Evolutionary conservation across 2,113 vertebrate genomes (phyloP), one percentile per base, ranked within the genome.

Genomic region (Aix galericulata): DNA sequence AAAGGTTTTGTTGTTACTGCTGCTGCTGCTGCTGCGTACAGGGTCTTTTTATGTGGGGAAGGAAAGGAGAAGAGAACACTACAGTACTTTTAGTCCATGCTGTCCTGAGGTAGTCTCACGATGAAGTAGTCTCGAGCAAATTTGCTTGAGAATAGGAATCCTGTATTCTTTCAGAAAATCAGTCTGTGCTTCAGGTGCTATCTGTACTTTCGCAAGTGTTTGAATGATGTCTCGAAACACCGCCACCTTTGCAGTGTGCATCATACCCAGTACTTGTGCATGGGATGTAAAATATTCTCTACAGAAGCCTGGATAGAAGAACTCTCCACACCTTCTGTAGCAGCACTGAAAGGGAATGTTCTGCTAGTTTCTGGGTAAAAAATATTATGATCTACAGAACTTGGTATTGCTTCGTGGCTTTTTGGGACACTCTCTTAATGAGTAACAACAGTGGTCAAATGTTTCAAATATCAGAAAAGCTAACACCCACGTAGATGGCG

Each of bases 401-500:
- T 78, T 11, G 50, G 8, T 11, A 8, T 29, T 76, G 14, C 21
- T 77, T 77, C 64, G 7, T 7, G 23, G 63, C 56, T 59, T 67
- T 83, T 32, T 75, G 17, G 42, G 75, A n/a, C 40, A 4, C 23
- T 79, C 6, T 64, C 6, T 22, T 23, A 3, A 14, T 23, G 25
- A 72, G 17, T 59, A 8, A 55, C 15, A 67, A n/a, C 66, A 46
- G 32, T 44, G 29, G 8, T n/a, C 56, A 32, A 8, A 67, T 66
- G 27, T 63, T 22, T 68, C 55, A 38, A 15, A 5, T 20, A 38
- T 4, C 23, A 63, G 79, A 31, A 46, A 15, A 80, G 32, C 14
- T 67, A 55, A 2, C 0, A 7, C 4, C 48, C 34, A 8, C 40
- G 66, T 13, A 0, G 1, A 0, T 44, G 9, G 36, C 73, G 52